Percentiles rank a stretch among this genome's conserved stretches.
Evolutionary conservation across 2,797 vertebrate species (phyloP).

Genomic region (Melanotaenia trifasciata): DNA sequence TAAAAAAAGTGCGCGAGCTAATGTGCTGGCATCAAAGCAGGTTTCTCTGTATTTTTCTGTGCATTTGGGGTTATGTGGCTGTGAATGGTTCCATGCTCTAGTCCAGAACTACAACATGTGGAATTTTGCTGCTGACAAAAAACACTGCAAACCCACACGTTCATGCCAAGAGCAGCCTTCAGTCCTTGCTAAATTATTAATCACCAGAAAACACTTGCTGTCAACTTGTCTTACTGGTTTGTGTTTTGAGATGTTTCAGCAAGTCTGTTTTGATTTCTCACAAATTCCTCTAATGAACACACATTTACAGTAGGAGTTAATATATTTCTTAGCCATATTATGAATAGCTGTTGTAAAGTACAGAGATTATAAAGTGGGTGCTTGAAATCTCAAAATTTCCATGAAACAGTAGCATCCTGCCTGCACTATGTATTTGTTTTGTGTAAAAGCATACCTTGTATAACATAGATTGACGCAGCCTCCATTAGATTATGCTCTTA

Average conservation of each 20-base stretch:
- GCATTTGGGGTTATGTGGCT: conserved; percentile 58
- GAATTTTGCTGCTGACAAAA: conserved; percentile 66
- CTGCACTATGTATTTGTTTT: neutral
- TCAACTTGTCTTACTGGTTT: conserved; percentile 60
- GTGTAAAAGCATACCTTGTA: neutral
- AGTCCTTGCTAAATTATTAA: conserved; percentile 74
- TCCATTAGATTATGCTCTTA: neutral
- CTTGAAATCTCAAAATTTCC: neutral
- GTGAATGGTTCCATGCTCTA: conserved; percentile 48
- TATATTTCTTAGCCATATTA: conserved; percentile 2
- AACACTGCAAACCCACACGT: conserved; percentile 49
- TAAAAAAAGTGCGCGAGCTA: conserved; percentile 67
- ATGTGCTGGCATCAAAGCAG: conserved; percentile 55
- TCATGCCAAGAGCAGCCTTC: conserved; percentile 71
- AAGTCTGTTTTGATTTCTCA: conserved; percentile 42
- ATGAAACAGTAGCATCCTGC: neutral
- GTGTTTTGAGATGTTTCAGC: conserved; percentile 54
- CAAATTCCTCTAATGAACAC: conserved; percentile 18
- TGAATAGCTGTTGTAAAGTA: neutral
- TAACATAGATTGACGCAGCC: neutral
- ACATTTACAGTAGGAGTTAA: conserved; percentile 1
- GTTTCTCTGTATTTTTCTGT: conserved; percentile 39
- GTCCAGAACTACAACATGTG: conserved; percentile 50
- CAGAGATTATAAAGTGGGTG: neutral
- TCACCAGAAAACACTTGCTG: conserved; percentile 60